Base-by-base conservation (phyloP, 2,888 invertebrate species). In the Drosophila prolongata region DNA sequence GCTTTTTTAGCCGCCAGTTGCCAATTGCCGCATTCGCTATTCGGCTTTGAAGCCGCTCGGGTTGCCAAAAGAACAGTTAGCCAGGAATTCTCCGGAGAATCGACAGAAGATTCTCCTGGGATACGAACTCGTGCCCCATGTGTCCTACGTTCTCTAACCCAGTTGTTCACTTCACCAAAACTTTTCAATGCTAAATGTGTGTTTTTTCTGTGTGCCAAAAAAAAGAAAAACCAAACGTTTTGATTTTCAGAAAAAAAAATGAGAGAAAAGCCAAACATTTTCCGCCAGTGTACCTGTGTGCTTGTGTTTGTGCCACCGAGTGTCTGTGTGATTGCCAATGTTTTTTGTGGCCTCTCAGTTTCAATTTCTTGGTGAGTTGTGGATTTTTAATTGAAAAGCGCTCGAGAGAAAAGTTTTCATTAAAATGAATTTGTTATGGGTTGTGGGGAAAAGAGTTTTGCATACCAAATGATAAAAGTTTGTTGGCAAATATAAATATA, bases 11-110 rank as follows among this genome's bases (percentile, higher is more conserved):
- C 87, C 85, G 70, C 76, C 74, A 74, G 65, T 69, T 56, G 78
- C 77, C 78, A 72, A 68, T 80, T 85, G 84, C 83, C 89, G 87
- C 91, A 91, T 90, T 91, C 91, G 90, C 84, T 72, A 77, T 88
- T 90, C 75, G 90, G 81, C 89, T 84, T 89, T 90, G 87, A 82
- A 81, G 81, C 86, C 80, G 89, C 87, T 79, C 82, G 85, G 90
- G 64, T 82, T 78, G 89, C 76, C 67, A 79, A 77, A 68, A 58
- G 71, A 77, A 68, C 62, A 59, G 58, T 59, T 59, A 56, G 56
- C 47, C 35, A 38, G 38, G 40, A 47, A 67, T 67, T 62, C 66
- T 47, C 42, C 40, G 49, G 68, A 49, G 68, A 68, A 37, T 75
- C 86, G 66, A 40, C 5, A n/a, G 59, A 11, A 4, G 34, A 37